phyloP scores from a whole-genome alignment of 37 sponge, comb jelly and placozoan genomes.

The Bolinopsis microptera region DNA sequence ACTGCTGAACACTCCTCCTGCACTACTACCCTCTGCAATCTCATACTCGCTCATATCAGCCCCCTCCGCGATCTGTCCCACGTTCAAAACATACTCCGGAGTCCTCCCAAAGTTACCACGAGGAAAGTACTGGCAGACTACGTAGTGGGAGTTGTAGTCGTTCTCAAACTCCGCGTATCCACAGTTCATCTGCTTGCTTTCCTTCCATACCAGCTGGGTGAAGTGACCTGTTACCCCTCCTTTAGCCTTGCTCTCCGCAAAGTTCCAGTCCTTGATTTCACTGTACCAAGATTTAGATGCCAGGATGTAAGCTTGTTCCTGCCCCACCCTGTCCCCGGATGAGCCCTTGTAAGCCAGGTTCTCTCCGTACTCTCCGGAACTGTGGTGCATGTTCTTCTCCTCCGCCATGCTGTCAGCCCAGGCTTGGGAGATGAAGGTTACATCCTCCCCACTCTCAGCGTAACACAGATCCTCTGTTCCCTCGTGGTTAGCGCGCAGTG shows the following conservation, averaged over 20 bases:
- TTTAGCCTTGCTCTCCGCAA: background rate
- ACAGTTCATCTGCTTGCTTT: background rate
- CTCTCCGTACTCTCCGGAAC: slow-evolving; percentile 8
- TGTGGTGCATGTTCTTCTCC: background rate
- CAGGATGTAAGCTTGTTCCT: background rate
- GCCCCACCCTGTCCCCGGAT: background rate
- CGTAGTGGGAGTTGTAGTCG: background rate
- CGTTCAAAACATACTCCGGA: background rate
- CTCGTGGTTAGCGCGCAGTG: background rate
- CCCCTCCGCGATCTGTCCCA: background rate
- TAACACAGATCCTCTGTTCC: slow-evolving; percentile 30
- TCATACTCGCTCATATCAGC: background rate
- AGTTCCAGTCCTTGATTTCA: slow-evolving; percentile 61
- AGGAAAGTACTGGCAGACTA: slow-evolving; percentile 36
- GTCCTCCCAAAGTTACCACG: background rate
- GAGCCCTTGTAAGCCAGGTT: slow-evolving; percentile 11
- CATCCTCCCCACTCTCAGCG: slow-evolving; percentile 58
- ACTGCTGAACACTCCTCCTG: background rate
- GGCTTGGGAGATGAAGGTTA: background rate
- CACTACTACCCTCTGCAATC: background rate
- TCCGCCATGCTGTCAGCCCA: slow-evolving; percentile 47
- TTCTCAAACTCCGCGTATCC: background rate
- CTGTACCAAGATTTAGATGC: slow-evolving; percentile 1
- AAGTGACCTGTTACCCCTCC: slow-evolving; percentile 29
- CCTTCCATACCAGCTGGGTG: slow-evolving; percentile 37